These are phyloP conservation scores for Synanthedon myopaeformis DNA, from an alignment of 2,888 invertebrate species.

Conservation along the genomic window DNA sequence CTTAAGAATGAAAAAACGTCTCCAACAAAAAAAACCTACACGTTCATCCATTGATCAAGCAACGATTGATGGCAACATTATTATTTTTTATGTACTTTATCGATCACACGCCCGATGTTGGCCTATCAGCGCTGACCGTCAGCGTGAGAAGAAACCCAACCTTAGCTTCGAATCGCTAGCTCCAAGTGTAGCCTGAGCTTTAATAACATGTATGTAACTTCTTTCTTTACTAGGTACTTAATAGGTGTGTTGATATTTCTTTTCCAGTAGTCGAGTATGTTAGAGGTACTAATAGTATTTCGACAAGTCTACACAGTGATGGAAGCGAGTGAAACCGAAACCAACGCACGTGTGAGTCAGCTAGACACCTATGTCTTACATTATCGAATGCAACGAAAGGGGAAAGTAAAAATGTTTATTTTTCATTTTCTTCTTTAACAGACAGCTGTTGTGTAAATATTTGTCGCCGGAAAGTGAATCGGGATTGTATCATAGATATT, in stretches of 20 bases:
- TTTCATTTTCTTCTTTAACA: constrained; percentile 43
- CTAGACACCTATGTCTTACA: constrained; percentile 45
- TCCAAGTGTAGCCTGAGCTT: no score
- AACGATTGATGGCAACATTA: no score
- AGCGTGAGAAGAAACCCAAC: no score
- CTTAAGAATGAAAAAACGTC: no score
- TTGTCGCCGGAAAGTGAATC: constrained; percentile 15
- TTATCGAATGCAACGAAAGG: constrained; percentile 58
- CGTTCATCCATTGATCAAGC: no score
- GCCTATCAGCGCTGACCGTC: no score
- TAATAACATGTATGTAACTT: no score
- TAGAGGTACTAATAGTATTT: constrained; percentile 13
- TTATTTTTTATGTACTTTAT: no score
- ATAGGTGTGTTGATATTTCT: no score
- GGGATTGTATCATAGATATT: constrained; percentile 21
- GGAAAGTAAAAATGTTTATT: constrained; percentile 66
- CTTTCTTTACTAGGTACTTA: no score
- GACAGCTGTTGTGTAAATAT: constrained; percentile 35
- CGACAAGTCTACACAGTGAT: constrained; percentile 40
- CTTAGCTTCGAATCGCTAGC: constrained; percentile 7
- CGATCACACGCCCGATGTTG: not conserved
- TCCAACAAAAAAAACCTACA: no score
- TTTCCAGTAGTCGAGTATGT: no score
- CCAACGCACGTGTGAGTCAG: constrained; percentile 50
- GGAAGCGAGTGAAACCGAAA: constrained; percentile 60